phyloP scores from a whole-genome alignment of 2,888 invertebrate species.

The Polydrusus tereticollis region DNA sequence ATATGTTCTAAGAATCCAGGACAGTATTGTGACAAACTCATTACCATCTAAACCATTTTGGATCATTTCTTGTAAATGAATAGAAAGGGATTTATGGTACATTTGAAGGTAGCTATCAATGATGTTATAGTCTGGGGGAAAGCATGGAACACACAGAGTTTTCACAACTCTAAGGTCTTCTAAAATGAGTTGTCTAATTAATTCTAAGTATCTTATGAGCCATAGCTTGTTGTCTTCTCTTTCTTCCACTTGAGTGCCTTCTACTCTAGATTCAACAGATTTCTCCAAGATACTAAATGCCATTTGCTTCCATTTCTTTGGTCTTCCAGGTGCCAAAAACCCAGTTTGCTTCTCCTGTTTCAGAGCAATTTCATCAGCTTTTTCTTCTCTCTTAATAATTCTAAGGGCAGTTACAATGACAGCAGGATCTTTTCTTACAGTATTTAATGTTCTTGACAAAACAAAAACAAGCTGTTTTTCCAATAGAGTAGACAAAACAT shows the following conservation, averaged over 20 bases:
- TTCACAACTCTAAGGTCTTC: conserved; percentile 94
- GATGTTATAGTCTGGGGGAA: conserved; percentile 95
- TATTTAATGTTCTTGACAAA: conserved; percentile 90
- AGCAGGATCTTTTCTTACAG: conserved; percentile 94
- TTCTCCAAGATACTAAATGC: conserved; percentile 86
- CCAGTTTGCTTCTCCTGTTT: conserved; percentile 84
- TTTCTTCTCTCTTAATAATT: conserved; percentile 97
- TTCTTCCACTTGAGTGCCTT: conserved; percentile 95
- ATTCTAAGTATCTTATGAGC: conserved; percentile 94
- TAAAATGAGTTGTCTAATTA: conserved; percentile 85
- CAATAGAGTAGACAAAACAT: conserved; percentile 86
- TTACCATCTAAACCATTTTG: conserved; percentile 92
- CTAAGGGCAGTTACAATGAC: conserved; percentile 95
- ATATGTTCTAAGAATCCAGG: conserved; percentile 95
- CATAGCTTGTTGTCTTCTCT: conserved; percentile 93
- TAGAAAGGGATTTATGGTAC: conserved; percentile 91
- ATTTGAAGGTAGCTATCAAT: conserved; percentile 91
- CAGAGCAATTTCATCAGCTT: conserved; percentile 89
- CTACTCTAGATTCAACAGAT: conserved; percentile 86
- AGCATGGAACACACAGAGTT: conserved; percentile 91
- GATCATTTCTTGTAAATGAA: conserved; percentile 89
- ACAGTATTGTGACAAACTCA: conserved; percentile 93
- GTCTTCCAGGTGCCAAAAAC: conserved; percentile 94
- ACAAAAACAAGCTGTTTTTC: conserved; percentile 94
- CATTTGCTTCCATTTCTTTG: conserved; percentile 91